Conservation (phyloP, 2,797 vertebrate genomes). For the Protosalanx chinensis region DNA sequence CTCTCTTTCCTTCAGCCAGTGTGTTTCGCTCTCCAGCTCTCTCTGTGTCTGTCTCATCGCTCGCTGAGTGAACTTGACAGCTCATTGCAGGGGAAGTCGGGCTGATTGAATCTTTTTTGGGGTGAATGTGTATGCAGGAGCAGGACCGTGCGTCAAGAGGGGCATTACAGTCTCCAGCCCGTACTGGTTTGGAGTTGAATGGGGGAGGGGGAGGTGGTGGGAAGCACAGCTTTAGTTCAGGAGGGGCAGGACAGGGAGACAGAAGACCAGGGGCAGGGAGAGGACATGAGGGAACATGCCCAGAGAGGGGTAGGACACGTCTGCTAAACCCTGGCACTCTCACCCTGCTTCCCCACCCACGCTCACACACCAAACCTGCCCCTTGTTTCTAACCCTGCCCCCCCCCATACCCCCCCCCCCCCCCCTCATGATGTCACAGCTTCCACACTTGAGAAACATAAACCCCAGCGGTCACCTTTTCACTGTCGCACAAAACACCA, state of each 20-base stretch:
- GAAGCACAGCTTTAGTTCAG: constrained; percentile 76
- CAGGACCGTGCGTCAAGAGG: constrained; percentile 51
- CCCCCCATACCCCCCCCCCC: not conserved
- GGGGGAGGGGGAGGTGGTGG: constrained; percentile 54
- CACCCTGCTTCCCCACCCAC: not conserved
- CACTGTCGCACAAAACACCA: constrained; percentile 1
- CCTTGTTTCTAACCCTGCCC: not conserved
- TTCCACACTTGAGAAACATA: not conserved
- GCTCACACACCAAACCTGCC: not conserved
- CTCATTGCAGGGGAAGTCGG: constrained; percentile 56
- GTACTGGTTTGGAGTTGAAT: constrained; percentile 44
- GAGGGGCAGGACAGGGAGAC: constrained; percentile 57
- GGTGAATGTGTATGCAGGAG: constrained; percentile 31
- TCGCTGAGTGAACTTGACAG: constrained; percentile 66
- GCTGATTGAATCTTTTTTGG: constrained; percentile 31
- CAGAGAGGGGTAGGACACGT: not conserved
- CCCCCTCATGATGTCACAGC: not conserved
- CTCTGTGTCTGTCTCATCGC: constrained; percentile 51
- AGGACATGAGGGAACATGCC: not conserved
- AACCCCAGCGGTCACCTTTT: constrained; percentile 12
- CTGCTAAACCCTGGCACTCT: not conserved
- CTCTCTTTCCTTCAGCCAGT: constrained; percentile 15
- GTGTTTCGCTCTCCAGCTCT: constrained; percentile 29
- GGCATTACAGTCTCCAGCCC: constrained; percentile 43
- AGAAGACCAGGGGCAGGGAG: not conserved